Evolutionary conservation across 2,113 vertebrate genomes (phyloP).

Genomic region (Alouatta palliata): DNA sequence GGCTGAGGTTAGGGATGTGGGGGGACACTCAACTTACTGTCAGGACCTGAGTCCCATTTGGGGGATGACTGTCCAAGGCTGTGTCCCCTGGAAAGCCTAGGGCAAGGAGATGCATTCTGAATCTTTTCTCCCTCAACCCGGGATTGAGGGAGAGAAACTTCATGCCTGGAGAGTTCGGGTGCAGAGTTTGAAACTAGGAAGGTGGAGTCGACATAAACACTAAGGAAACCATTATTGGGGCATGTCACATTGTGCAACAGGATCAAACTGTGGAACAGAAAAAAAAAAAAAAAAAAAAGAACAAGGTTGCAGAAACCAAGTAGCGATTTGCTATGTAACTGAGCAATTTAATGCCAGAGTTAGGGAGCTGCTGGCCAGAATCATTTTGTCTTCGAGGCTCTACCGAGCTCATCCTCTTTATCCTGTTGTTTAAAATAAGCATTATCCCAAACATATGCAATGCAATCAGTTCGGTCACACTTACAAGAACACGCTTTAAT

Average conservation of each 20-base stretch:
- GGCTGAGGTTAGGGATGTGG: background rate
- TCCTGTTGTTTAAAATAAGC: constrained; percentile 94
- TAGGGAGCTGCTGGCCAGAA: constrained; percentile 79
- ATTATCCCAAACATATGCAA: constrained; percentile 99
- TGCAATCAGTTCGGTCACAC: constrained; percentile 99
- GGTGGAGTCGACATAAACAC: background rate
- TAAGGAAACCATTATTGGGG: background rate
- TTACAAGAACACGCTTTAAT: constrained; percentile 99
- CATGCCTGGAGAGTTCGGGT: background rate
- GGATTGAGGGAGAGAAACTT: background rate
- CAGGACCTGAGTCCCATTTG: background rate
- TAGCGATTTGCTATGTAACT: constrained; percentile 77
- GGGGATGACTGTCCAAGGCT: background rate
- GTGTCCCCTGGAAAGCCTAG: background rate
- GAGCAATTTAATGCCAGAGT: constrained; percentile 84
- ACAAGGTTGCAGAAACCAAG: constrained; percentile 52
- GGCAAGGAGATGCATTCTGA: constrained; percentile 42
- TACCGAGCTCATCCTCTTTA: constrained; percentile 85
- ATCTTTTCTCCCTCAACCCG: background rate
- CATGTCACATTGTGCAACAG: background rate
- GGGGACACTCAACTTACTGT: background rate
- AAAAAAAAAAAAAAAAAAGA: constrained; percentile 3
- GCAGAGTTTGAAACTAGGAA: background rate
- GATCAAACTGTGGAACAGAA: constrained; percentile 56
- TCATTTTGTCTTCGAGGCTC: constrained; percentile 80